Percentiles rank a stretch among this genome's conserved stretches.
Evolutionary conservation across 2,888 invertebrate genomes (phyloP).

Genomic region (Stenodera caucasica): DNA sequence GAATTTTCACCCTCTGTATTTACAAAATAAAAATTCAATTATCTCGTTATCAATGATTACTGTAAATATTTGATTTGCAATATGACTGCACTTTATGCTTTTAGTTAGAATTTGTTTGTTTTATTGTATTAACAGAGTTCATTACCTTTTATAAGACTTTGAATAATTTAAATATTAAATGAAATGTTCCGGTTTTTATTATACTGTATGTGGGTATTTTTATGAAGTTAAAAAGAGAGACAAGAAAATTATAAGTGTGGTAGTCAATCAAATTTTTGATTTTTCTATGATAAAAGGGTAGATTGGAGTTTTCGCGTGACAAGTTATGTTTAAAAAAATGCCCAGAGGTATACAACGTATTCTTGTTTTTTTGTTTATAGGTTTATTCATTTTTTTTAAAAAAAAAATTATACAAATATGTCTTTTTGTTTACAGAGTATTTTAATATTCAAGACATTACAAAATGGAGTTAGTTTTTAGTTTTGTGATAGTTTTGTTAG

Average conservation of each 20-base stretch:
- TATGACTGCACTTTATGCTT: not conserved
- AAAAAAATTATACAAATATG: not conserved
- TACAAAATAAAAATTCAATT: not conserved
- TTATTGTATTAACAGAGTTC: not conserved
- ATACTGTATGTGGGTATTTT: not conserved
- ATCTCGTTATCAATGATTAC: not conserved
- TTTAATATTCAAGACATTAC: conserved; percentile 23
- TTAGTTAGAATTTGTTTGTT: not conserved
- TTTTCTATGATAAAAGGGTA: not conserved
- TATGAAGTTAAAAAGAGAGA: not conserved
- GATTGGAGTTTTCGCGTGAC: not conserved
- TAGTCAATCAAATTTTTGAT: not conserved
- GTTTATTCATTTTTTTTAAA: not conserved
- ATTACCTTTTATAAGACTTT: not conserved
- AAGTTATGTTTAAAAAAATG: not conserved
- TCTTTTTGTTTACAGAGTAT: conserved; percentile 34
- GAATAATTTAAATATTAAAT: not conserved
- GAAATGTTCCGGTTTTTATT: not conserved
- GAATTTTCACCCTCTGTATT: not conserved
- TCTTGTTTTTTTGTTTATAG: not conserved
- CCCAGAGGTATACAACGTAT: not conserved
- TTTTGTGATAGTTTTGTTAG: conserved; percentile 18
- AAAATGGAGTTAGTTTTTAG: conserved; percentile 34
- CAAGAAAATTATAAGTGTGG: too few relatives aligned
- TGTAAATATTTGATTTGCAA: not conserved